Evolutionary conservation across 2,888 invertebrate genomes (phyloP).

Genomic region (Branchipolynoe longqiensis): DNA sequence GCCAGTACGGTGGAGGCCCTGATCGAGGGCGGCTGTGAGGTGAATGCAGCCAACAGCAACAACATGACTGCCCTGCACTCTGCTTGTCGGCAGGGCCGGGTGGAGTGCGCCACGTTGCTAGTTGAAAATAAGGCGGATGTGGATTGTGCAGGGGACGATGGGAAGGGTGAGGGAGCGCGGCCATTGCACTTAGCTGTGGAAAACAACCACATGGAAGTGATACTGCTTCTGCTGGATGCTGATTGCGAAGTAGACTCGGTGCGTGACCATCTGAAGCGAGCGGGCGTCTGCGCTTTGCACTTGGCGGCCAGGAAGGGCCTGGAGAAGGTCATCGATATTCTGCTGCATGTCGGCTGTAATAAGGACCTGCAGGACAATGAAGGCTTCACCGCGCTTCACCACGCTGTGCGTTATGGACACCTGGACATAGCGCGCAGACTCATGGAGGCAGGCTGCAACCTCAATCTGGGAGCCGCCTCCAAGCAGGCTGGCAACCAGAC

Average conservation of each 20-base stretch:
- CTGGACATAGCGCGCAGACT: conserved; percentile 58
- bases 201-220: conserved; percentile 57
- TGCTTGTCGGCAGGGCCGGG: conserved; percentile 59
- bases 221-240: conserved; percentile 59
- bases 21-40: conserved; percentile 59
- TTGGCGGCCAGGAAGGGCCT: conserved; percentile 64
- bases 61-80: conserved; percentile 62
- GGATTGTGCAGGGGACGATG: conserved; percentile 57
- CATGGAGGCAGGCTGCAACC: conserved; percentile 53
- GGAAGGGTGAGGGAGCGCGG: conserved; percentile 58
- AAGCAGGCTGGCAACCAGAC: conserved; percentile 65
- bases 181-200: conserved; percentile 64
- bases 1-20: conserved; percentile 60
- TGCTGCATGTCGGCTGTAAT: conserved; percentile 52
- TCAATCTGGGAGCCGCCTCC: conserved; percentile 63
- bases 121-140: conserved; percentile 61
- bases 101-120: conserved; percentile 59
- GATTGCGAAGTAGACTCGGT: conserved; percentile 59
- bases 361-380: conserved; percentile 61
- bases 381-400: conserved; percentile 65
- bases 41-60: conserved; percentile 61
- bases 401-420: conserved; percentile 63
- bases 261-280: conserved; percentile 57
- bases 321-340: conserved; percentile 57
- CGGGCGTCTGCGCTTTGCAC: conserved; percentile 65